Percentiles rank a stretch among this genome's conserved stretches.
Evolutionary conservation across 92 coral and sea anemone species (phyloP).

Genomic region (Scolanthus callimorphus): DNA sequence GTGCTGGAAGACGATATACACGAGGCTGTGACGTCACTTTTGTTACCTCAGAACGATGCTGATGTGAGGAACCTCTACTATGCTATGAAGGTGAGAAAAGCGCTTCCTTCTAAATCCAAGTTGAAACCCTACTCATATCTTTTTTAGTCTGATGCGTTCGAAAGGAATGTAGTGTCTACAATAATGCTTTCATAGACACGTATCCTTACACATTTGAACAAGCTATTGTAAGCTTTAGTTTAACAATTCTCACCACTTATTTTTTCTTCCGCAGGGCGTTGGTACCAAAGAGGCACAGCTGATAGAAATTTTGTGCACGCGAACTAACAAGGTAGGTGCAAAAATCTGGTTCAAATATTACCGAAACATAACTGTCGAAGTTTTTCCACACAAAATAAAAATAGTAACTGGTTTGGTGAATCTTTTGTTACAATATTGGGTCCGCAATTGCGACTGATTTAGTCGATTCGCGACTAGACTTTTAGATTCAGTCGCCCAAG

Average conservation of each 20-base stretch:
- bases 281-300: slow-evolving; percentile 59
- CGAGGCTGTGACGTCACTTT: slow-evolving; percentile 52
- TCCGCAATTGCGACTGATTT: no score
- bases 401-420: no score
- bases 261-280: slow-evolving; percentile 29
- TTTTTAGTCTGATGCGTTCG: no score
- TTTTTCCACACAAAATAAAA: no score
- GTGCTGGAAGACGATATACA: slow-evolving; percentile 39
- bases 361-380: no score
- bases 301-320: slow-evolving; percentile 56
- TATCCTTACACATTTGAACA: neutral
- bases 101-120: no score
- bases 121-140: no score
- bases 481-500: no score
- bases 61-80: slow-evolving; percentile 35
- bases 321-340: slow-evolving; percentile 45
- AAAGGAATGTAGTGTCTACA: no score
- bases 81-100: slow-evolving; percentile 59
- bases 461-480: no score
- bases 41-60: slow-evolving; percentile 27
- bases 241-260: neutral
- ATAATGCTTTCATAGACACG: neutral
- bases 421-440: no score
- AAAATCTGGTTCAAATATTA: no score
- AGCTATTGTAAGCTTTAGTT: neutral